These are phyloP conservation scores for Hippoglossus stenolepis DNA, from an alignment of 2,113 vertebrate species.

Conservation along the genomic window DNA sequence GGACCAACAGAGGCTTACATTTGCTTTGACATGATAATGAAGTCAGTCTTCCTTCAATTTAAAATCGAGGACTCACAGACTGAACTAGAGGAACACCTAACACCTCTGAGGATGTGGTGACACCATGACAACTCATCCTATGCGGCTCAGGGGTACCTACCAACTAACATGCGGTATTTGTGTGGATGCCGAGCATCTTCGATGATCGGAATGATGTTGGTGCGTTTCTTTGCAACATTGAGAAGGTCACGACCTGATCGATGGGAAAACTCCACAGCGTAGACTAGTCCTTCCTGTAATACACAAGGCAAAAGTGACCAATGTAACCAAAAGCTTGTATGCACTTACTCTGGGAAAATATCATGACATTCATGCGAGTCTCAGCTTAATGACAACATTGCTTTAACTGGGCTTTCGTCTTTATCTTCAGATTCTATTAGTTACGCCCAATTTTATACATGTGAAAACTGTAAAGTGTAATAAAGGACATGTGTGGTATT, in stretches of 20 bases:
- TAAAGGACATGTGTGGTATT: too few species aligned
- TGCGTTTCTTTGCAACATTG: conserved; percentile 94
- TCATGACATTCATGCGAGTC: background rate
- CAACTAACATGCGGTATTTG: conserved; percentile 95
- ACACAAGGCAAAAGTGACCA: background rate
- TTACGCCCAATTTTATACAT: too few species aligned
- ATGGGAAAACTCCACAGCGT: conserved; percentile 95
- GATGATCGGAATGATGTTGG: conserved; percentile 95
- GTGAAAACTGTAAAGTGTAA: too few species aligned
- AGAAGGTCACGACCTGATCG: conserved; percentile 93
- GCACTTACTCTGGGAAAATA: background rate
- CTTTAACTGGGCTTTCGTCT: background rate
- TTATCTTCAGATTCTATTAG: too few species aligned
- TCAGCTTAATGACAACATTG: background rate
- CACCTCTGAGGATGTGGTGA: too few species aligned
- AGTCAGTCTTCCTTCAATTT: too few species aligned
- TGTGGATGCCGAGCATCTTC: conserved; percentile 94
- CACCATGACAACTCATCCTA: background rate
- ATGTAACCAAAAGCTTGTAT: background rate
- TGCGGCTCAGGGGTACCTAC: conserved; percentile 72
- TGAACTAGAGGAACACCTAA: background rate
- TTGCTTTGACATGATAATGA: too few species aligned
- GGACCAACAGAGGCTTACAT: too few species aligned
- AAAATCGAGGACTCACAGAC: background rate
- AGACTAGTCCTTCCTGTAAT: conserved; percentile 90